A percentile compares a stretch with the other conserved stretches of the same genome.
Evolutionary conservation across 2,797 vertebrate species (phyloP).

Genomic region (Paramormyrops hopkinsi): DNA sequence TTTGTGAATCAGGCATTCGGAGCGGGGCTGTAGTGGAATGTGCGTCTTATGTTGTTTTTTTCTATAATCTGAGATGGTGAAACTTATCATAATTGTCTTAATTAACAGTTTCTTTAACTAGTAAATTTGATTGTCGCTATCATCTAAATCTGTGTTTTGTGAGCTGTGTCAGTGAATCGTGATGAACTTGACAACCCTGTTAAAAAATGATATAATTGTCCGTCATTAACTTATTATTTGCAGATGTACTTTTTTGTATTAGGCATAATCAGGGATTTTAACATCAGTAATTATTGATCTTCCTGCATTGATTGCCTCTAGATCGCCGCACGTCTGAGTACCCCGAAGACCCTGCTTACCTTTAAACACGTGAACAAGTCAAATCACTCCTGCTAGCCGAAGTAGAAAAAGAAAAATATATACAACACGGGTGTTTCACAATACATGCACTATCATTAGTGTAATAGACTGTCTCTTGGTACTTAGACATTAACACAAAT

Average conservation of each 20-base stretch:
- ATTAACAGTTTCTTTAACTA: background rate
- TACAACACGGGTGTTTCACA: background rate
- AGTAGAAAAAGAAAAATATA: background rate
- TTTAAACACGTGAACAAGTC: background rate
- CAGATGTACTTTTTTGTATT: background rate
- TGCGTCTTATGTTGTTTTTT: background rate
- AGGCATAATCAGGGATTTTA: background rate
- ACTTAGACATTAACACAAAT: background rate
- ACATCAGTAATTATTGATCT: background rate
- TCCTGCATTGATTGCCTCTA: background rate
- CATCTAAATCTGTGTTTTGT: background rate
- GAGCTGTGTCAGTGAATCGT: background rate
- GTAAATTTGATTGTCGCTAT: background rate
- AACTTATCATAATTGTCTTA: background rate
- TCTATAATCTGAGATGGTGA: background rate
- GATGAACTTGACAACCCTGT: background rate
- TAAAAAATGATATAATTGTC: background rate
- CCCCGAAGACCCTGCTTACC: background rate
- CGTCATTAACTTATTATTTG: background rate
- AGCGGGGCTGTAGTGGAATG: background rate
- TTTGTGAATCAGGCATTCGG: conserved; percentile 40
- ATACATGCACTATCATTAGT: background rate
- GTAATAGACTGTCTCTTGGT: background rate
- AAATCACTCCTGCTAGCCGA: background rate
- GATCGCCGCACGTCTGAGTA: background rate